Base-by-base conservation (phyloP, 1,140 invertebrate species). In the Theocolax elegans region DNA sequence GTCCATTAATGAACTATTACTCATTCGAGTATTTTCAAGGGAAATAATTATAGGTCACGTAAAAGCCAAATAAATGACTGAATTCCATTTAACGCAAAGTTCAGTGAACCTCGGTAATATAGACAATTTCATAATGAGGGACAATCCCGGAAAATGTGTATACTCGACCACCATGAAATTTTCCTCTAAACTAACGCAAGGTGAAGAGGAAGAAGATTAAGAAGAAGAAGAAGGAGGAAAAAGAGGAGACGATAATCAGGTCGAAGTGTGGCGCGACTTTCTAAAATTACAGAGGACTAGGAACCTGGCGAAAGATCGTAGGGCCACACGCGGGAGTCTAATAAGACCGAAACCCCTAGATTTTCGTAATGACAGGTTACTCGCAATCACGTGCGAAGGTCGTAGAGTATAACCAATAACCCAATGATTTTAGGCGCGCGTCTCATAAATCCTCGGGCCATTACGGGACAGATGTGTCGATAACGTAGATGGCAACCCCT, bases 401-500 rank as follows among this genome's bases (percentile, higher is more conserved):
- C 75, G 74, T 73, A 51, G 67, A 67, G n/a, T n/a, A n/a, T n/a
- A 73, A 73, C 35, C 64, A 74, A n/a, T n/a, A 62, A 76, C 71
- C 72, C 80, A 83, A 81, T 81, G 79, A 82, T 83, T 80, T 79
- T 71, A 74, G 81, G 72, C 81, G 80, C 82, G 81, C 81, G 73
- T 38, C 56, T n/a, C 77, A 82, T 83, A 83, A 84, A 84, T 84
- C 79, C 77, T 79, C 60, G 29, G 68, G 72, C 77, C 76, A 82
- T 81, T 84, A 83, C 78, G 76, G 78, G 81, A 84, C 82, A 84
- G 82, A 84, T 84, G 82, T 77, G 80, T 76, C 79, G 80, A 82
- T 83, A 81, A 79, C 73, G 75, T 75, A 74, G 74, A 73, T 75
- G 76, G 31, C 10, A 35, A 35, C 10, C 31, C 10, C 10, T 35